A percentile compares a stretch with the other conserved stretches of the same genome.
phyloP scores from a whole-genome alignment of 2,797 vertebrate genomes.

The Delichon dasypus region DNA sequence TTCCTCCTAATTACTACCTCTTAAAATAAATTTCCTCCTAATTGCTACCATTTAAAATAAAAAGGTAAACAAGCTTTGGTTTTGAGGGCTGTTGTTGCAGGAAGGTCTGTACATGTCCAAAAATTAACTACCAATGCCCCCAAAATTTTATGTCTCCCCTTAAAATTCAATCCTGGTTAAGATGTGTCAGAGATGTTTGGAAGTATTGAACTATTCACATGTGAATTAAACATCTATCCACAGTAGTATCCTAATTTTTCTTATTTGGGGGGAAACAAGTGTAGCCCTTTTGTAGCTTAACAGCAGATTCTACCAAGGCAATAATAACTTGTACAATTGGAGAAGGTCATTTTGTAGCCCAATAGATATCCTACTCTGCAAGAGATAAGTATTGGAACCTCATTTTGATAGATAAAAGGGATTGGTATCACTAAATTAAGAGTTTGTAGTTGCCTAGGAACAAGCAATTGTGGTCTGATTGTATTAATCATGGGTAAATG shows the following conservation, averaged over 20 bases:
- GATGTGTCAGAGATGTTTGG: not conserved
- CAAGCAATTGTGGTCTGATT: not conserved
- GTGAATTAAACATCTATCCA: not conserved
- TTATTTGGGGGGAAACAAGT: not conserved
- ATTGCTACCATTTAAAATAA: not conserved
- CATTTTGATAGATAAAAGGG: not conserved
- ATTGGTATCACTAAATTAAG: slow-evolving; percentile 1
- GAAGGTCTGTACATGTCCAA: not conserved
- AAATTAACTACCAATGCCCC: not conserved
- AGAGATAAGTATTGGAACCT: not conserved
- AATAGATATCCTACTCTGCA: not conserved
- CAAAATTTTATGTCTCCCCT: not conserved
- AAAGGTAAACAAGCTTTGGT: not conserved
- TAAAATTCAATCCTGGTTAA: not conserved
- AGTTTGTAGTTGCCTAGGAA: not conserved
- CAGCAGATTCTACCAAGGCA: not conserved
- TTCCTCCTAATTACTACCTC: not conserved
- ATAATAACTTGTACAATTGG: not conserved
- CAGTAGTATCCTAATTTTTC: not conserved
- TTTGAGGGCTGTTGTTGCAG: not conserved
- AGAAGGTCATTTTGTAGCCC: not conserved
- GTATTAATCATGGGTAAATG: not conserved
- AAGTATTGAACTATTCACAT: not conserved
- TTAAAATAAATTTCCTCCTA: not conserved
- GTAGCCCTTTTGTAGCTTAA: not conserved